Evolutionary conservation across 53 echinoderm and acorn worm species (phyloP), one percentile per base, ranked within the genome.

Genomic region (Henricia sp.): DNA sequence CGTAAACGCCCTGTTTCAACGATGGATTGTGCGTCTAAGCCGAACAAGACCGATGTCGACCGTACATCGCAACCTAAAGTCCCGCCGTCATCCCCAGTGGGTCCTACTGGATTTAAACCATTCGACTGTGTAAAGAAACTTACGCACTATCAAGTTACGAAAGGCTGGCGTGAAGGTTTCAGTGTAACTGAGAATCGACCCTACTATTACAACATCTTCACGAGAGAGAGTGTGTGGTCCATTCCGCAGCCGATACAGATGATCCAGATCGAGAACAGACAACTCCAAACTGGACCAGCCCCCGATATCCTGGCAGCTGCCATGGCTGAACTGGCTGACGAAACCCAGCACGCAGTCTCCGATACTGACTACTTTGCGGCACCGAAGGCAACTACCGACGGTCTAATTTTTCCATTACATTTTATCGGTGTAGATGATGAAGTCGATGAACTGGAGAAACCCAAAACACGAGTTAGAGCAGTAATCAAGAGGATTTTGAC

Each of bases 141-240:
- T 26, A 70, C 70, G 1, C 70, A 46, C 44, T 44, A 2, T 48
- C 70, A 46, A 46, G 70, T 46, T 1, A 43, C 43, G 11, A 44
- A 48, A 70, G 48, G 70, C 9, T 70, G 70, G 70, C 70, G 70
- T 28, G 48, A 70, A 16, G 25, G 44, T 46, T 46, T 27, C 70
- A 70, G 70, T 32, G 17, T 29, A 9, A 70, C 9, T 3, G 70
- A 70, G 28, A 48, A 70, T 0, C 43, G 70, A 26, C 46, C 70
- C 12, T 70, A 70, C 16, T 70, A 46, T 24, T 70, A 46, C 48
- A 70, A 70, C 44, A 46, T 67, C 4, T 67, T 32, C 62, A 60
- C 62, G 9, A 4, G 33, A 60, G 62, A 60, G 33, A 60, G 62
- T 10, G 39, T 67, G 48, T 70, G 48, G 70, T 26, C 48, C 30